A percentile compares a stretch with the other conserved stretches of the same genome.
Evolutionary conservation across 1,140 invertebrate species (phyloP).

Genomic region (Ips typographus): DNA sequence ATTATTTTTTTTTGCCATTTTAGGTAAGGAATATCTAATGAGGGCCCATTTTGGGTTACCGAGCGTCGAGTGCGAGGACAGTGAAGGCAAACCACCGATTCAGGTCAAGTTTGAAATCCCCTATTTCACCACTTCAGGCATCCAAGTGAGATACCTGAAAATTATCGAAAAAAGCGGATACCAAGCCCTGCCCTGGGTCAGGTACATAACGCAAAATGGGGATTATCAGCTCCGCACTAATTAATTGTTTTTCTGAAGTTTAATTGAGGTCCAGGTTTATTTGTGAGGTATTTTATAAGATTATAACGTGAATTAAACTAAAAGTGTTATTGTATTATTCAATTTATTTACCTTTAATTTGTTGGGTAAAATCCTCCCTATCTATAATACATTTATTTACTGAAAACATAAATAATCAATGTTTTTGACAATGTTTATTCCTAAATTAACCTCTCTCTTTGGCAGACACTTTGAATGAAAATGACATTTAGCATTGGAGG

Average conservation of each 20-base stretch:
- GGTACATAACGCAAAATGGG: conserved; percentile 99
- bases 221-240: conserved; percentile 98
- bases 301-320: not conserved
- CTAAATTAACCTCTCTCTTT: too few relatives aligned
- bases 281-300: not conserved
- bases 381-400: too few relatives aligned
- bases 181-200: conserved; percentile 97
- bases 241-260: conserved; percentile 54
- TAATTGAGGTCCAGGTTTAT: not conserved
- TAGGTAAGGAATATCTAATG: conserved; percentile 95
- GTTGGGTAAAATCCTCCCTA: too few relatives aligned
- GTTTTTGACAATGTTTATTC: too few relatives aligned
- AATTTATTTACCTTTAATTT: too few relatives aligned
- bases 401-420: too few relatives aligned
- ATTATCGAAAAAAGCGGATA: conserved; percentile 99
- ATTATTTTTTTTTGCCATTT: conserved; percentile 2
- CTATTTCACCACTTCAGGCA: conserved; percentile 99
- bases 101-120: conserved; percentile 99
- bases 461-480: too few relatives aligned
- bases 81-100: conserved; percentile 96
- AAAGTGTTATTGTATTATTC: not conserved
- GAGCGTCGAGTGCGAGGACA: conserved; percentile 93
- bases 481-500: too few relatives aligned
- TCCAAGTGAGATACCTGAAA: conserved; percentile 97
- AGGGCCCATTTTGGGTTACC: conserved; percentile 98